Evolutionary conservation across 2,797 vertebrate genomes (phyloP), one percentile per base, ranked within the genome.

Genomic region (Chloroceryle amazona): DNA sequence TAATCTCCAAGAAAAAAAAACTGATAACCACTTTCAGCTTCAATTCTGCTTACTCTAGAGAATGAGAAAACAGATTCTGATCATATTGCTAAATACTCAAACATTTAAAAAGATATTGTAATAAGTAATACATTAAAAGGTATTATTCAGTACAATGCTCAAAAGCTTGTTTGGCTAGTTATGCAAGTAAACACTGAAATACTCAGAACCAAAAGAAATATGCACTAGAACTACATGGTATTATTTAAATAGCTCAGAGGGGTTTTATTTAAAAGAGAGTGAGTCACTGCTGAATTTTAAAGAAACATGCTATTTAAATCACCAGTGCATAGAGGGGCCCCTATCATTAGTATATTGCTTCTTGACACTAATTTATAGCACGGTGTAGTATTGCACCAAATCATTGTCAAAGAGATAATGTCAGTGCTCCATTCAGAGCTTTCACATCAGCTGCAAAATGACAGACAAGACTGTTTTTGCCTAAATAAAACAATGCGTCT

Each of bases 331-430:
- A 92, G 85, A 96, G 54, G 21, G 57, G 86, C 76, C 95, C 94
- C 96, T 97, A 90, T 97, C 97, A 98, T 98, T 98, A 98, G 83
- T 92, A 91, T 93, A 97, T 97, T 96, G 65, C 67, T 94, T 98
- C 95, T 93, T 96, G 97, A 98, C 97, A 95, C 81, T 98, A 98
- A 98, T 98, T 98, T 97, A 91, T 85, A 95, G 89, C 52, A 57
- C 19, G 66, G 68, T 60, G 42, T 84, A 82, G 46, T 71, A 29
- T 42, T 81, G 83, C 85, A 84, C 84, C 92, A 95, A 96, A 91
- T 96, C 88, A 76, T 80, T 98, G 97, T 97, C 96, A 96, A 88
- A 93, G n/a, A 79, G 96, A 97, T 97, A 98, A 98, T 96, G 86
- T 85, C 95, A 97, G 63, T 8, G 49, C 39, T 62, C 88, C 35